These are phyloP conservation scores for Xyrichtys novacula DNA, from an alignment of 2,797 vertebrate genomes.

Conservation along the genomic window DNA sequence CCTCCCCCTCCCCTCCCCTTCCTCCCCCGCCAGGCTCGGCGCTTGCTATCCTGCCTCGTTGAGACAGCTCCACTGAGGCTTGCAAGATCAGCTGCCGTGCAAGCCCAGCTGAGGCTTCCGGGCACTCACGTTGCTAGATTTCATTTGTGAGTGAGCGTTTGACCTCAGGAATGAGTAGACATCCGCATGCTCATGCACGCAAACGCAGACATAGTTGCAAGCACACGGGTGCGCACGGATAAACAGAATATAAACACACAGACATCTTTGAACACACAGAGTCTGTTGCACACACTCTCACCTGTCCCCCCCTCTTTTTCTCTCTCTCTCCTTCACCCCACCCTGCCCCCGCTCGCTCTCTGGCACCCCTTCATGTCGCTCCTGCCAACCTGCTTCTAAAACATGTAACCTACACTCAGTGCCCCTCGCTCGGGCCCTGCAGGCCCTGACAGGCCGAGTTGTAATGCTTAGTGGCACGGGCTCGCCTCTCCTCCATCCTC, in stretches of 20 bases:
- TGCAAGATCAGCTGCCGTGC: slow-evolving; percentile 85
- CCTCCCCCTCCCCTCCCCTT: slow-evolving; percentile 15
- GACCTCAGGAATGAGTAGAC: slow-evolving; percentile 78
- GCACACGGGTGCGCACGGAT: slow-evolving; percentile 52
- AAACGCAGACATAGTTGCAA: slow-evolving; percentile 45
- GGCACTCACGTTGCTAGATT: slow-evolving; percentile 84
- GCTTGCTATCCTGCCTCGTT: slow-evolving; percentile 78
- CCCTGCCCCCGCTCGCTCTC: slow-evolving; percentile 26
- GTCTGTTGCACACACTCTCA: slow-evolving; percentile 37
- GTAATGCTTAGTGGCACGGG: slow-evolving; percentile 78
- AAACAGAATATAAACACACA: slow-evolving; percentile 52
- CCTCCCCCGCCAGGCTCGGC: slow-evolving; percentile 67
- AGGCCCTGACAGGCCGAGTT: slow-evolving; percentile 67
- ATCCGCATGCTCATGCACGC: slow-evolving; percentile 64
- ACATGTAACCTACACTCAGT: slow-evolving; percentile 77
- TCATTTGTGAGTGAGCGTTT: slow-evolving; percentile 83
- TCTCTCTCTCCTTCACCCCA: slow-evolving; percentile 13
- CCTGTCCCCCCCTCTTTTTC: slow-evolving; percentile 37
- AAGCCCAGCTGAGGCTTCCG: slow-evolving; percentile 81
- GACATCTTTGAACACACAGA: slow-evolving; percentile 31
- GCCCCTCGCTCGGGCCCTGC: slow-evolving; percentile 46
- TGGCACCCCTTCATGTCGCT: slow-evolving; percentile 62
- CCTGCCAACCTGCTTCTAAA: slow-evolving; percentile 76
- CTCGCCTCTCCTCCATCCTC: slow-evolving; percentile 71
- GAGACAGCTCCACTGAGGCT: slow-evolving; percentile 87